Percentiles rank a stretch among this genome's conserved stretches.
phyloP scores from a whole-genome alignment of 1,140 invertebrate genomes.

The Piezodorus guildinii region DNA sequence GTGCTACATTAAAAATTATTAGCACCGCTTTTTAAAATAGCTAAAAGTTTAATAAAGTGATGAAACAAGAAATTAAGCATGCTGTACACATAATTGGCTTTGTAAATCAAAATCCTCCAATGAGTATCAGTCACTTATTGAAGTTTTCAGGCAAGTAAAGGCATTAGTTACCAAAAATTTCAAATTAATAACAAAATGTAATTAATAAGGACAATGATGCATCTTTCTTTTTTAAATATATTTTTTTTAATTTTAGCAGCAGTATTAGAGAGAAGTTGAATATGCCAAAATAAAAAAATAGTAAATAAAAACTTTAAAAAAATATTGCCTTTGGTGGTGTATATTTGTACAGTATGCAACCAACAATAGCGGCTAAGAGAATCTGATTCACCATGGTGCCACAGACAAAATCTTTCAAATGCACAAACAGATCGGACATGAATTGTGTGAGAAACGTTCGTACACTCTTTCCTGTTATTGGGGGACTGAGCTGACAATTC shows the following conservation, averaged over 20 bases:
- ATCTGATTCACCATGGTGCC: conserved; percentile 24
- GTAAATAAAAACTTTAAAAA: conserved; percentile 18
- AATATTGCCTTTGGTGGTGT: conserved; percentile 23
- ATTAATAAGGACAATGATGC: conserved; percentile 23
- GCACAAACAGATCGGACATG: conserved; percentile 26
- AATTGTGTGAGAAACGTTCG: conserved; percentile 24
- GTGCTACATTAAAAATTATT: conserved; percentile 16
- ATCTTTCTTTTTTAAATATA: conserved; percentile 15
- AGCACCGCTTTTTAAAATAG: conserved; percentile 11
- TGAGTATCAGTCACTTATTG: conserved; percentile 10
- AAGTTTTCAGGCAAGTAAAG: conserved; percentile 14
- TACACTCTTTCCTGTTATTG: conserved; percentile 19
- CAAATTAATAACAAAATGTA: conserved; percentile 10
- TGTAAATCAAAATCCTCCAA: conserved; percentile 12
- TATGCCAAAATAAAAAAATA: conserved; percentile 11
- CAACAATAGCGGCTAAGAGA: conserved; percentile 25
- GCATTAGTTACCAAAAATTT: conserved; percentile 15
- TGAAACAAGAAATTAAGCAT: conserved; percentile 14
- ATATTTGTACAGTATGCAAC: conserved; percentile 25
- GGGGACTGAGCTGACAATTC: conserved; percentile 5
- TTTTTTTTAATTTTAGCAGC: conserved; percentile 8
- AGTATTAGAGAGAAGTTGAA: conserved; percentile 15
- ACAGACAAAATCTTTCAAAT: conserved; percentile 24
- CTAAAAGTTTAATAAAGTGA: conserved; percentile 1
- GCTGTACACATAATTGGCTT: conserved; percentile 15